Evolutionary conservation across 2,888 invertebrate species (phyloP).

Genomic region (Erebia palarica): DNA sequence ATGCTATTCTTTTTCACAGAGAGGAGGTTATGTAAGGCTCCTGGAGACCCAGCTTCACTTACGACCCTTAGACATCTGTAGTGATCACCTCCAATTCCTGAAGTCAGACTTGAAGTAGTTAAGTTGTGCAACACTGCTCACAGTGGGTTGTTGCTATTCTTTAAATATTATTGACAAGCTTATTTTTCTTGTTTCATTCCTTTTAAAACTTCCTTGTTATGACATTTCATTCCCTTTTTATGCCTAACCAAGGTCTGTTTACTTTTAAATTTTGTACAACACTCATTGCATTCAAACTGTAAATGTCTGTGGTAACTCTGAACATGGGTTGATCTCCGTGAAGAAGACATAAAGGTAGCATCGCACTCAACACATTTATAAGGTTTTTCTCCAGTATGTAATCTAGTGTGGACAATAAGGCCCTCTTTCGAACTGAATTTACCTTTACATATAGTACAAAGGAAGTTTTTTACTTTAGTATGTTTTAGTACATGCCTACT

Average conservation of each 20-base stretch:
- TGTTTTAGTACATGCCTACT: constrained; percentile 2
- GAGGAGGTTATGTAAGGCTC: no score
- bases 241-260: background rate
- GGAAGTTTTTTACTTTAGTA: background rate
- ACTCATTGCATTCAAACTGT: background rate
- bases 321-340: background rate
- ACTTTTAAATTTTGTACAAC: constrained; percentile 1
- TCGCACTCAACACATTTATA: constrained; percentile 8
- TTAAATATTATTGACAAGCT: background rate
- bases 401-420: constrained; percentile 1
- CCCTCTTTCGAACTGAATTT: background rate
- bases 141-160: no score
- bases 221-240: background rate
- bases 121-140: no score
- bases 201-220: background rate
- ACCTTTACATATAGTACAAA: constrained; percentile 2
- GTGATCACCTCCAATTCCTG: no score
- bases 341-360: background rate
- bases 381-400: constrained; percentile 6
- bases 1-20: no score
- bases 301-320: background rate
- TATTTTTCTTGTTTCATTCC: background rate
- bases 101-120: no score
- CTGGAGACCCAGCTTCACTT: no score
- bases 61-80: no score